phyloP scores from a whole-genome alignment of 2,113 vertebrate genomes.

The mouse (Mus musculus) region GRCm39 chr9:103308501-103309000 shows the following conservation, averaged over 20 bases:
- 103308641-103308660: not conserved
- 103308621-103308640: not conserved
- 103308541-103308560: not conserved
- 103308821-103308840: not conserved
- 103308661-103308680: not conserved
- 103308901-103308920: not conserved
- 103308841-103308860: not conserved
- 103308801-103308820: not conserved
- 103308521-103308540: not conserved
- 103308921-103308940: not conserved
- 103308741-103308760: not conserved
- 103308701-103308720: not conserved
- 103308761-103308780: no score
- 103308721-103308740: no score
- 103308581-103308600: not conserved
- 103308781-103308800: not conserved
- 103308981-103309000: not conserved
- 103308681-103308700: not conserved
- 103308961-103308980: not conserved
- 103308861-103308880: not conserved
- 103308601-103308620: not conserved
- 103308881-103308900: no score
- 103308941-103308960: not conserved
- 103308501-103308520: not conserved
- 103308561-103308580: not conserved